Base-by-base conservation (phyloP, 2,113 vertebrate species). In the Clarias macrocephalus region DNA sequence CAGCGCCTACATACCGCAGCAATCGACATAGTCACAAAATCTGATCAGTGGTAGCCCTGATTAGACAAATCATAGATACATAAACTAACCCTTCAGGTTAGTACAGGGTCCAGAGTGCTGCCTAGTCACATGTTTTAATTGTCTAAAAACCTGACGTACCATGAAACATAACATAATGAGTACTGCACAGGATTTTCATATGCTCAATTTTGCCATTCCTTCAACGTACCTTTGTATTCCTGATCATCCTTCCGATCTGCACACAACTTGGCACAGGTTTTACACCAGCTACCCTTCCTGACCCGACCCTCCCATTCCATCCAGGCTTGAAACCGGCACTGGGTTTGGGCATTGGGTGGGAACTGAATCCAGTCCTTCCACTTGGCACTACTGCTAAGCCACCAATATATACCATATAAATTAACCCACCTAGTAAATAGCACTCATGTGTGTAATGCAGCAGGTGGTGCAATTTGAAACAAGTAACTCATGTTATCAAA, bases 1-100 rank as follows among this genome's bases (percentile, higher is more conserved):
- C 48, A 79, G 21, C 6, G 2, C 8, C 68, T 82, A 70, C 81
- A 86, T 83, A 80, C 83, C 79, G 72, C 33, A 76, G 57, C 7
- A 60, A 52, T 42, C 8, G 23, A 19, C 16, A 66, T 33, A 52
- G 72, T 25, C 42, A 72, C 16, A 72, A 19, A 3, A 18, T 21
- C 68, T 6, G 19, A 23, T 73, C 37, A 54, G n/a, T 12, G 25
- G 5, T 79, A 56, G n/a, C 15, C 7, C 57, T 57, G 54, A 57
- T 79, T 56, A 13, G 25, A 30, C 77, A 80, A 59, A 80, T 80
- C n/a, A 59, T 79, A 19, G 30, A 80, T 33, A 80, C 21, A 33
- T 59, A 30, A 21, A 9, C 16, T 77, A 52, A 76, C 19, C 10
- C 37, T 52, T 6, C 23, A 15, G 23, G 12, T 48, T 54, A 25